Evolutionary conservation across 2,113 vertebrate genomes (phyloP).

Genomic region (Daboia siamensis): DNA sequence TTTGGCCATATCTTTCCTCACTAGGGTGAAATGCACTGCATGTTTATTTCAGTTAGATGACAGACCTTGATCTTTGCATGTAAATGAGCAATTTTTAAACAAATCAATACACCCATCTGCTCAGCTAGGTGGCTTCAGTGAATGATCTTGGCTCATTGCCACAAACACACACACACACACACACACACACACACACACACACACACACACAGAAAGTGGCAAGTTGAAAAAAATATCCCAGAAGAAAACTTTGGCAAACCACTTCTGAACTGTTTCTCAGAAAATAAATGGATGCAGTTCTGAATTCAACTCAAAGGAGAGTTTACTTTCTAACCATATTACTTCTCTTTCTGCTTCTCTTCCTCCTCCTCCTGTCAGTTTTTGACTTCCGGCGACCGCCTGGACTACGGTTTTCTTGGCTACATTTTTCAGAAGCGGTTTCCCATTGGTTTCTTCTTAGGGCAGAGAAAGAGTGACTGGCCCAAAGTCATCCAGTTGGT

Average conservation of each 20-base stretch:
- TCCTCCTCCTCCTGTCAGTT: not conserved
- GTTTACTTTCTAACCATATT: not conserved
- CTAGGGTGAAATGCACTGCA: not conserved
- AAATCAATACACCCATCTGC: not conserved
- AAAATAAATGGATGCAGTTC: not conserved
- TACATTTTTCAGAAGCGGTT: not conserved
- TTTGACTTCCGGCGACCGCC: not conserved
- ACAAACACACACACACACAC: not conserved
- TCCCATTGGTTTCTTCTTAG: not conserved
- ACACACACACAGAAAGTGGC: no score
- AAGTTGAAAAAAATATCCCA: no score
- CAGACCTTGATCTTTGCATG: not conserved
- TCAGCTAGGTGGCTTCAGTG: not conserved
- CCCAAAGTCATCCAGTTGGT: not conserved
- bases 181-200: not conserved
- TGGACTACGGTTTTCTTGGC: not conserved
- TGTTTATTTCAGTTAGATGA: not conserved
- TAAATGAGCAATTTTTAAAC: not conserved
- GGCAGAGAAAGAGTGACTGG: not conserved
- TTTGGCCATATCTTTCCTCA: not conserved
- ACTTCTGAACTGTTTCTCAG: not conserved
- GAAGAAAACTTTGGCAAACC: no score
- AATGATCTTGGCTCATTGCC: not conserved
- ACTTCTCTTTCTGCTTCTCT: not conserved
- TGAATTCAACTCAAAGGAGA: not conserved